Evolutionary conservation across 1,140 invertebrate species (phyloP).

Genomic region (Gryllus bimaculatus): DNA sequence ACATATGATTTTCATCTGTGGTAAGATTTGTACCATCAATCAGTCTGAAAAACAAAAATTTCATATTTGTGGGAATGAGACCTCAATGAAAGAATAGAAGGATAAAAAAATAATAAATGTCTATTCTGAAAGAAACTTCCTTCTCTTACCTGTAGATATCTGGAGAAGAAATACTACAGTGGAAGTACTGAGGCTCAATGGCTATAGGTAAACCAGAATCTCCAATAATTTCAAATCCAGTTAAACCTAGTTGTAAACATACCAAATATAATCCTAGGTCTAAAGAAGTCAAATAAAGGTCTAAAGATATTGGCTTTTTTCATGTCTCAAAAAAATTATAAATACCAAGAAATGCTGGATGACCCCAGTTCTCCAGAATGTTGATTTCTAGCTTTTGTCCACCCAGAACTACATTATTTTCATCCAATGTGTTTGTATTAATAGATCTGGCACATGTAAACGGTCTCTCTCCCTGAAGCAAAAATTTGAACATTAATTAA

Average conservation of each 20-base stretch:
- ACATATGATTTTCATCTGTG: conserved; percentile 49
- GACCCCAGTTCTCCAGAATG: conserved; percentile 49
- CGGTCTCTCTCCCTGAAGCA: conserved; percentile 28
- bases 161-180: conserved; percentile 15
- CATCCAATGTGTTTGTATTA: conserved; percentile 24
- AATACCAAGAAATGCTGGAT: conserved; percentile 27
- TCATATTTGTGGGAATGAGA: background rate
- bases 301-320: no score
- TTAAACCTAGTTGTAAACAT: conserved; percentile 33
- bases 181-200: conserved; percentile 22
- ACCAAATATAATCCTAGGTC: background rate
- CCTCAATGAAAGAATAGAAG: background rate
- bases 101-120: background rate
- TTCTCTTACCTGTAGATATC: conserved; percentile 20
- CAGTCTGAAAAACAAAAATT: conserved; percentile 29
- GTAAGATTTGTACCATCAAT: conserved; percentile 50
- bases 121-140: conserved; percentile 11
- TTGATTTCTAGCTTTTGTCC: conserved; percentile 41
- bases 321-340: background rate
- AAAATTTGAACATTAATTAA: background rate
- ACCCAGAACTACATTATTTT: conserved; percentile 30
- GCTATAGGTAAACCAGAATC: conserved; percentile 30
- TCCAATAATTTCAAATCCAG: conserved; percentile 42
- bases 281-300: no score
- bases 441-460: conserved; percentile 22